These are phyloP conservation scores for Apamea crenata DNA, from an alignment of 2,888 invertebrate genomes.

Conservation along the genomic window DNA sequence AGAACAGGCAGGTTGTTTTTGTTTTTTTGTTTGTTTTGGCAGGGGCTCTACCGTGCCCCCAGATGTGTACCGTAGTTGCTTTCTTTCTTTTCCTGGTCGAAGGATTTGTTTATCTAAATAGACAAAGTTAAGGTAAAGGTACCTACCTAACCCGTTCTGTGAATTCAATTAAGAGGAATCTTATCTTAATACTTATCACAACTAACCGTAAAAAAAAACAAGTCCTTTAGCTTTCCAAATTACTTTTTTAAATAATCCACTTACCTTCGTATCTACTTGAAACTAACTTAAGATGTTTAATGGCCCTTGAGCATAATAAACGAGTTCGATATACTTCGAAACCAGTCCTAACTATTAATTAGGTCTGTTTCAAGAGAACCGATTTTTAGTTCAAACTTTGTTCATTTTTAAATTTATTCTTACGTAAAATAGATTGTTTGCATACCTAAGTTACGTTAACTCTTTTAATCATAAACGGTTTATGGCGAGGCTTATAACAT, in stretches of 20 bases:
- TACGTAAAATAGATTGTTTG: not conserved
- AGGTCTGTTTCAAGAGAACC: slow-evolving; percentile 26
- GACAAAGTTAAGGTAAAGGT: not conserved
- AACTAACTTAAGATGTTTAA: slow-evolving; percentile 50
- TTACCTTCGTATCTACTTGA: slow-evolving; percentile 35
- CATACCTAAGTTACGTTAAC: not conserved
- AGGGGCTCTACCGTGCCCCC: not conserved
- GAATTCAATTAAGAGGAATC: slow-evolving; percentile 5
- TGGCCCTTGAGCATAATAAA: slow-evolving; percentile 50
- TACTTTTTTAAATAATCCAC: slow-evolving; percentile 25
- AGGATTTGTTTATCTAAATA: not conserved
- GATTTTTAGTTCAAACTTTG: slow-evolving; percentile 19
- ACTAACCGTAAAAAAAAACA: not conserved
- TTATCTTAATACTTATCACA: not conserved
- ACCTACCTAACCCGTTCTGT: not conserved
- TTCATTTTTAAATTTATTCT: slow-evolving; percentile 12
- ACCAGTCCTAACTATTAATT: slow-evolving; percentile 49
- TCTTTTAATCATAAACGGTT: not conserved
- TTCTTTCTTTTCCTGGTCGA: not conserved
- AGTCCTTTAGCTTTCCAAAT: not conserved
- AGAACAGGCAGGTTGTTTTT: not conserved
- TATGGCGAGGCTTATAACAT: not conserved
- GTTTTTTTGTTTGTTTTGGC: not conserved
- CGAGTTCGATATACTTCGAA: slow-evolving; percentile 46
- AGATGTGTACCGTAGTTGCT: not conserved